These are phyloP conservation scores for Casuarius casuarius DNA, from an alignment of 2,113 vertebrate species.

Conservation along the genomic window DNA sequence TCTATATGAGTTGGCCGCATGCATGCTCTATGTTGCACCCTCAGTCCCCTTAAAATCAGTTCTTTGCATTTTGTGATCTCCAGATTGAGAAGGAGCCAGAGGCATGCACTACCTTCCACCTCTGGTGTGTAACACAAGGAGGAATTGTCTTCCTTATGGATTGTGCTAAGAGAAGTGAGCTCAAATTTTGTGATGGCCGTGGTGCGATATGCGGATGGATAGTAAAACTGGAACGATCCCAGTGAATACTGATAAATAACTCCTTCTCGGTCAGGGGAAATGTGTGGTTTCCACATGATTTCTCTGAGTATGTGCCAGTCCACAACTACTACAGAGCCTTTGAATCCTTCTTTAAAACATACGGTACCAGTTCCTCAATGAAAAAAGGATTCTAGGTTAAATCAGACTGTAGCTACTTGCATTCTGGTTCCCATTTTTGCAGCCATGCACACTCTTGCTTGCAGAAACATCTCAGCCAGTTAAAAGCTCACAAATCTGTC, in stretches of 20 bases:
- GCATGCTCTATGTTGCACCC: background rate
- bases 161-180: background rate
- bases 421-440: background rate
- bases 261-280: background rate
- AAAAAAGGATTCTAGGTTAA: background rate
- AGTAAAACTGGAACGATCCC: background rate
- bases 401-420: background rate
- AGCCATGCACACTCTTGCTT: background rate
- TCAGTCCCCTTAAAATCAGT: background rate
- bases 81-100: background rate
- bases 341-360: background rate
- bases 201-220: background rate
- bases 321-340: background rate
- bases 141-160: background rate
- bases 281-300: background rate
- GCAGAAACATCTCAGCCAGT: background rate
- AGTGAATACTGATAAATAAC: background rate
- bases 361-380: background rate
- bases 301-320: background rate
- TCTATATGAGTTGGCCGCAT: background rate
- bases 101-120: background rate
- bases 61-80: background rate
- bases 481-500: background rate
- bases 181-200: background rate
- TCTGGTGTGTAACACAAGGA: background rate